A percentile compares a stretch with the other conserved stretches of the same genome.
phyloP scores from a whole-genome alignment of 53 echinoderm and acorn worm genomes.

The Mesocentrotus franciscanus region DNA sequence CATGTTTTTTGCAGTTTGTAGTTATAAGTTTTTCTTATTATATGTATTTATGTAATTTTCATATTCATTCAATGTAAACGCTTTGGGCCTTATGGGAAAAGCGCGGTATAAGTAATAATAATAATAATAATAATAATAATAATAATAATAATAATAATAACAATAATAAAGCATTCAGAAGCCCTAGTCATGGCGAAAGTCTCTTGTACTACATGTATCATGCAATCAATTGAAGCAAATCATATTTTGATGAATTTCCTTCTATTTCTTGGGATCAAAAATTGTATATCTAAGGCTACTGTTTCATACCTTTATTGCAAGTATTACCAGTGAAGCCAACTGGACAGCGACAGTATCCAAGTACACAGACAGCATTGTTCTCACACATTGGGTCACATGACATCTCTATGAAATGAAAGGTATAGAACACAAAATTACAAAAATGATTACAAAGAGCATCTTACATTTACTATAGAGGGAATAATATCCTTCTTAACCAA shows the following conservation, averaged over 20 bases:
- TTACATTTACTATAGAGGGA: neutral
- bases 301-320: conserved; percentile 78
- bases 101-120: too few species aligned
- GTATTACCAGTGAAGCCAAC: conserved; percentile 84
- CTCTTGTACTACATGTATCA: too few species aligned
- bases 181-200: too few species aligned
- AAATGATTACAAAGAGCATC: neutral
- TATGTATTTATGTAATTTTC: too few species aligned
- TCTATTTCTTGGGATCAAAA: neutral
- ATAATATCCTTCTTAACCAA: neutral
- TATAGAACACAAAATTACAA: neutral
- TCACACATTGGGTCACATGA: conserved; percentile 80
- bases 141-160: too few species aligned
- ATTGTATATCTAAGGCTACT: neutral
- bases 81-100: too few species aligned
- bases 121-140: too few species aligned
- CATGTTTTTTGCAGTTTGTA: too few species aligned
- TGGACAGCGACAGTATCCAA: conserved; percentile 87
- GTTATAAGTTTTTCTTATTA: too few species aligned
- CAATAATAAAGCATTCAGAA: too few species aligned
- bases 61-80: too few species aligned
- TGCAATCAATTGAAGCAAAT: too few species aligned
- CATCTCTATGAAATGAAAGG: conserved; percentile 67
- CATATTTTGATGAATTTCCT: neutral
- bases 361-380: conserved; percentile 83